Conservation (phyloP, 2,797 vertebrate species). For the Cephalopachus bancanus region DNA sequence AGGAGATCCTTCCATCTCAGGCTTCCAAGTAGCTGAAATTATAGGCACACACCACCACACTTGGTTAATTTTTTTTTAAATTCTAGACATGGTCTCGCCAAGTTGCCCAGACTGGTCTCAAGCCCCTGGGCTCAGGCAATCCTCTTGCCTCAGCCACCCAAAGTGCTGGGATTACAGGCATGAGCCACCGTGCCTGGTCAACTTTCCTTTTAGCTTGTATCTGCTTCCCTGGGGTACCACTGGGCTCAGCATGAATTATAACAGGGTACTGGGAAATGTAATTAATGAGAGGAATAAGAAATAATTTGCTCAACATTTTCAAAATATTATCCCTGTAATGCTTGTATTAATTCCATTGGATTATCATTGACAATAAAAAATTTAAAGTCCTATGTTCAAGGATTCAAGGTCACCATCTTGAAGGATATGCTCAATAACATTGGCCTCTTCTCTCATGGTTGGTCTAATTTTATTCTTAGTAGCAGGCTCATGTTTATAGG, state of each 20-base stretch:
- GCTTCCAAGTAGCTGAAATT: no score
- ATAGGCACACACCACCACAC: no score
- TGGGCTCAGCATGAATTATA: not conserved
- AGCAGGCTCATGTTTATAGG: slow-evolving; percentile 7
- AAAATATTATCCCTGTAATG: not conserved
- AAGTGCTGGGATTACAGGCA: no score
- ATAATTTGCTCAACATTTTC: not conserved
- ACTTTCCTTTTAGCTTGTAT: not conserved
- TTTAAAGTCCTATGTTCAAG: slow-evolving; percentile 13
- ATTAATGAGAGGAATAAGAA: slow-evolving; percentile 22
- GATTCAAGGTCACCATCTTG: not conserved
- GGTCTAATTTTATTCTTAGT: not conserved
- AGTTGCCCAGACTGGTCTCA: no score
- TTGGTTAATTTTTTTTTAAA: no score
- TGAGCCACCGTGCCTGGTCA: no score
- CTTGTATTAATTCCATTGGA: slow-evolving; percentile 3
- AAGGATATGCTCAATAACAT: not conserved
- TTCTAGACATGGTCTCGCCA: no score
- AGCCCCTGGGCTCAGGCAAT: no score
- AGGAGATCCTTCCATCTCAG: no score
- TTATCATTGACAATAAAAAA: not conserved
- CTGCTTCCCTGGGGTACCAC: not conserved
- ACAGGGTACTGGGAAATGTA: not conserved
- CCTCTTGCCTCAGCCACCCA: no score
- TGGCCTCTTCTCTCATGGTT: not conserved